These are phyloP conservation scores for Dendroctonus ponderosae DNA, from an alignment of 1,140 invertebrate species.

Conservation along the genomic window DNA sequence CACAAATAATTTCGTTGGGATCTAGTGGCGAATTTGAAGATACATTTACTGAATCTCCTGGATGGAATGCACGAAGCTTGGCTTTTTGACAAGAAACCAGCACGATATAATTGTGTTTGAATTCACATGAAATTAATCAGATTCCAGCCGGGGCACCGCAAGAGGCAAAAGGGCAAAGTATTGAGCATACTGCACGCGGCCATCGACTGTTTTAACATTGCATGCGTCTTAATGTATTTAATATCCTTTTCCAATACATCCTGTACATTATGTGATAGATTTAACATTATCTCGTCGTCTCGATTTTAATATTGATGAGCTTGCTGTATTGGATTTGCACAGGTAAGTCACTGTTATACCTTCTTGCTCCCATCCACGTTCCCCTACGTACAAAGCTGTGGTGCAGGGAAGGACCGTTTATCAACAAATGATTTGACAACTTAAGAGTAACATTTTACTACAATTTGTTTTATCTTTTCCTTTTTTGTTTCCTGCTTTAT, in stretches of 20 bases:
- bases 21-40: slow-evolving; percentile 3
- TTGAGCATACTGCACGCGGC: slow-evolving; percentile 33
- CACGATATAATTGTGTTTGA: neutral
- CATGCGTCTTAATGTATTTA: slow-evolving; percentile 28
- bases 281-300: slow-evolving; percentile 13
- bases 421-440: slow-evolving; percentile 14
- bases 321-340: slow-evolving; percentile 12
- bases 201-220: slow-evolving; percentile 33
- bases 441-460: slow-evolving; percentile 29
- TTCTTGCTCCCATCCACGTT: neutral
- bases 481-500: slow-evolving; percentile 1
- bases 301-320: slow-evolving; percentile 20
- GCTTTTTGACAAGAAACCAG: neutral
- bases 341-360: slow-evolving; percentile 19
- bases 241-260: slow-evolving; percentile 30
- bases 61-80: slow-evolving; percentile 7
- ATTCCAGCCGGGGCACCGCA: slow-evolving; percentile 33
- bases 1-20: too few relatives aligned
- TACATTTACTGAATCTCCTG: slow-evolving; percentile 6
- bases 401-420: slow-evolving; percentile 25
- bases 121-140: slow-evolving; percentile 5
- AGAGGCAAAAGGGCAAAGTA: slow-evolving; percentile 35
- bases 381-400: slow-evolving; percentile 26
- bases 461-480: neutral
- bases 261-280: slow-evolving; percentile 19